Conservation (phyloP, 2,113 vertebrate species). For the Vidua macroura region DNA sequence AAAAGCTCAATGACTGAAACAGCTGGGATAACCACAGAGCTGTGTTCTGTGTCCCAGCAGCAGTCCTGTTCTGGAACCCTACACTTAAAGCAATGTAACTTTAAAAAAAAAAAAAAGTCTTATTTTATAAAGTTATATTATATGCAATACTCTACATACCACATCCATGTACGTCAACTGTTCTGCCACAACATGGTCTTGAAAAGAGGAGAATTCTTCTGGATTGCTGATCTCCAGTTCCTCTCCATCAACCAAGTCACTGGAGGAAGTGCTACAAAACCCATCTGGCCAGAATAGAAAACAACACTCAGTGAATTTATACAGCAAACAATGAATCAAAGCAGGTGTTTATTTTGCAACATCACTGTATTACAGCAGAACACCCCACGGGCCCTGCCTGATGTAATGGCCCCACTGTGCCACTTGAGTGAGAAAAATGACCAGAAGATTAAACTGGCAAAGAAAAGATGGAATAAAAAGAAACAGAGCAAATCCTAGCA, state of each 20-base stretch:
- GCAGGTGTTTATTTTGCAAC: background rate
- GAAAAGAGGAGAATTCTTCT: constrained; percentile 86
- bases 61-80: background rate
- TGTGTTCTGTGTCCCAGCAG: background rate
- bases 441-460: background rate
- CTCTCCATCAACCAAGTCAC: constrained; percentile 80
- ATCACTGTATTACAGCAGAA: background rate
- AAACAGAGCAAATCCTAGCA: background rate
- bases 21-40: background rate
- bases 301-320: background rate
- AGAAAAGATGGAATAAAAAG: background rate
- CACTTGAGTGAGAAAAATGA: background rate
- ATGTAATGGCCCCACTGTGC: background rate
- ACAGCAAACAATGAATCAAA: background rate
- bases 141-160: constrained; percentile 67
- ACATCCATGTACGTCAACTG: constrained; percentile 97
- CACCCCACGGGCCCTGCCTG: background rate
- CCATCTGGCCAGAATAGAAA: constrained; percentile 69
- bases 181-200: constrained; percentile 87
- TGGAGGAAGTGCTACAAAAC: constrained; percentile 70
- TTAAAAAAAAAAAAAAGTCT: background rate
- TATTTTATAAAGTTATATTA: background rate
- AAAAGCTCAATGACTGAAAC: background rate
- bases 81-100: background rate
- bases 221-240: constrained; percentile 75